Percentiles rank a stretch among this genome's conserved stretches.
Evolutionary conservation across 2,797 vertebrate species (phyloP).

Genomic region (Poecilia velifera): DNA sequence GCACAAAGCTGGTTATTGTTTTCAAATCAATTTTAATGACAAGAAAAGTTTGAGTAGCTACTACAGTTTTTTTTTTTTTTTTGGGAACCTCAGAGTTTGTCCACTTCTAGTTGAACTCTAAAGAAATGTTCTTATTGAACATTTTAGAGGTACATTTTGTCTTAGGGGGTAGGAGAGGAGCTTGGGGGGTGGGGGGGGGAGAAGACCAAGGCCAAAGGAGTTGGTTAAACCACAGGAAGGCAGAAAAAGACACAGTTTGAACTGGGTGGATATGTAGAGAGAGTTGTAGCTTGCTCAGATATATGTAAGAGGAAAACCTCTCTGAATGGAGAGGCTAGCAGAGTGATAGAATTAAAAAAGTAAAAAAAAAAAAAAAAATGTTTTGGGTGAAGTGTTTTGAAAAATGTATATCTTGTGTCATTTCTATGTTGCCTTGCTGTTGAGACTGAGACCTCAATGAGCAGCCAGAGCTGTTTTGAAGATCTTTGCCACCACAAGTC

Average conservation of each 20-base stretch:
- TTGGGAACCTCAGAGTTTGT: neutral
- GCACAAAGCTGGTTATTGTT: neutral
- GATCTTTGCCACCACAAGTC: neutral
- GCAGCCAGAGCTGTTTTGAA: constrained; percentile 2
- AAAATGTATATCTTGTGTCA: constrained; percentile 40
- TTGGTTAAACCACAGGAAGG: constrained; percentile 1
- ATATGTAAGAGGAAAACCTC: constrained; percentile 60
- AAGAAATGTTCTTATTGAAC: neutral
- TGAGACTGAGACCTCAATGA: constrained; percentile 19
- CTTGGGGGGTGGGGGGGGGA: neutral
- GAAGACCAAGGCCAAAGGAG: constrained; percentile 16
- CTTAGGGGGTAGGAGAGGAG: no score
- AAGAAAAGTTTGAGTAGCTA: neutral
- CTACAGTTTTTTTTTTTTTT: neutral
- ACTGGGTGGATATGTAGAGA: constrained; percentile 56
- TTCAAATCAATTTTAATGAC: neutral
- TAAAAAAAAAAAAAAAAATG: constrained; percentile 59
- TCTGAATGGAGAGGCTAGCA: constrained; percentile 63
- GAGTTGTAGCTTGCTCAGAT: constrained; percentile 48
- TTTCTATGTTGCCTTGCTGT: constrained; percentile 37
- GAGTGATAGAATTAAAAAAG: constrained; percentile 63
- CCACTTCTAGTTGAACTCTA: neutral
- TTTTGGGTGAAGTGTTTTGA: constrained; percentile 65
- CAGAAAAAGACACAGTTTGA: constrained; percentile 44
- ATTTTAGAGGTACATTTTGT: neutral